These are phyloP conservation scores for Fratercula arctica DNA, from an alignment of 2,797 vertebrate species.

Conservation along the genomic window DNA sequence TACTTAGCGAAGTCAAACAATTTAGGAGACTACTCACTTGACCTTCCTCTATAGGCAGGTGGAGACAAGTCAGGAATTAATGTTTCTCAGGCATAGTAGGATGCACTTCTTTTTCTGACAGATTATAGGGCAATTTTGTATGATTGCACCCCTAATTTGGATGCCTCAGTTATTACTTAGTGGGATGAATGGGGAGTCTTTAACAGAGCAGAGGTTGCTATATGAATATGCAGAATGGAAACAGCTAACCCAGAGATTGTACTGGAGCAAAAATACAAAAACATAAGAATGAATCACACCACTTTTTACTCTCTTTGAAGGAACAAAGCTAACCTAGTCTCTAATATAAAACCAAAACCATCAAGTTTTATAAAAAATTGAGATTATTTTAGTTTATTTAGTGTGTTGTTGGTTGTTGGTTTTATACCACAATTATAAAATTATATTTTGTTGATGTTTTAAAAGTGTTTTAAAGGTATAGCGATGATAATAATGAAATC, in stretches of 20 bases:
- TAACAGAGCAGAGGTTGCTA: background rate
- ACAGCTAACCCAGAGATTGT: background rate
- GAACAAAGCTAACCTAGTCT: background rate
- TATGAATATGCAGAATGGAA: background rate
- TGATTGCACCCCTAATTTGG: constrained; percentile 5
- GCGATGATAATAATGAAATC: constrained; percentile 64
- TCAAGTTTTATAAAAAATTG: background rate
- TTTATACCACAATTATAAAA: background rate
- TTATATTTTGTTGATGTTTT: background rate
- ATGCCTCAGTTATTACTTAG: background rate
- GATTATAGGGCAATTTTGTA: background rate
- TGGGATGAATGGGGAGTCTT: background rate
- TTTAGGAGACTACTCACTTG: background rate
- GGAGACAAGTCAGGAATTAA: background rate
- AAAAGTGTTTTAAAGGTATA: background rate
- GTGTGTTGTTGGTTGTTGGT: background rate
- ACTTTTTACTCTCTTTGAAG: background rate
- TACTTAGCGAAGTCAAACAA: background rate
- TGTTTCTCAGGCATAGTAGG: background rate
- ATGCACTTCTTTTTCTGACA: background rate
- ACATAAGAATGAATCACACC: background rate
- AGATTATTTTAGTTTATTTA: background rate
- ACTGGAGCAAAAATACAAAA: background rate
- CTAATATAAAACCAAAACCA: background rate
- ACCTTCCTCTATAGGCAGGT: background rate